Percentiles rank a stretch among this genome's conserved stretches.
phyloP scores from a whole-genome alignment of 2,888 invertebrate genomes.

The Gandaritis pyraliata region DNA sequence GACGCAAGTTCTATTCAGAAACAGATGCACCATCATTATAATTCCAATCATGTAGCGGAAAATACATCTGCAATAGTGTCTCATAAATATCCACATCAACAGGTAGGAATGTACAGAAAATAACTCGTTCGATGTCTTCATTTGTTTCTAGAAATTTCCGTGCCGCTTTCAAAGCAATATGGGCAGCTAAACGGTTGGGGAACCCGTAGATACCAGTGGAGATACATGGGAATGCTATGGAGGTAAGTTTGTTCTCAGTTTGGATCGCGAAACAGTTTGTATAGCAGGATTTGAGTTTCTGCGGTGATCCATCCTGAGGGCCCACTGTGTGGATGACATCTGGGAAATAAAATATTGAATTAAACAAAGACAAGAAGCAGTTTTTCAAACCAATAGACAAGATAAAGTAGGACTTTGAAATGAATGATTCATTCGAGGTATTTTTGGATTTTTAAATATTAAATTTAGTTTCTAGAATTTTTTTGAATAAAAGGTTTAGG shows the following conservation, averaged over 20 bases:
- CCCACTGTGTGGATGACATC: conserved; percentile 97
- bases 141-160: conserved; percentile 85
- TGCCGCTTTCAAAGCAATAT: conserved; percentile 88
- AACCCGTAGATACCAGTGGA: conserved; percentile 97
- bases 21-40: conserved; percentile 44
- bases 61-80: conserved; percentile 88
- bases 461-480: too few relatives aligned
- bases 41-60: conserved; percentile 81
- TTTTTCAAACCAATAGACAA: too few relatives aligned
- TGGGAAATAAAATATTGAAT: conserved; percentile 67
- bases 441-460: too few relatives aligned
- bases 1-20: conserved; percentile 2
- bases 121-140: conserved; percentile 86
- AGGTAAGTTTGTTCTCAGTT: conserved; percentile 81
- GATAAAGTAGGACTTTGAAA: too few relatives aligned
- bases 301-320: conserved; percentile 89
- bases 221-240: conserved; percentile 95
- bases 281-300: conserved; percentile 88
- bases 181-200: conserved; percentile 90
- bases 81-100: conserved; percentile 90
- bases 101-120: conserved; percentile 91
- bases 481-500: too few relatives aligned
- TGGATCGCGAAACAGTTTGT: conserved; percentile 85
- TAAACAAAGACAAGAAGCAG: too few relatives aligned
- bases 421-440: too few relatives aligned